These are phyloP conservation scores for Lacanobia wlatinum DNA, from an alignment of 2,888 invertebrate genomes.

Conservation along the genomic window DNA sequence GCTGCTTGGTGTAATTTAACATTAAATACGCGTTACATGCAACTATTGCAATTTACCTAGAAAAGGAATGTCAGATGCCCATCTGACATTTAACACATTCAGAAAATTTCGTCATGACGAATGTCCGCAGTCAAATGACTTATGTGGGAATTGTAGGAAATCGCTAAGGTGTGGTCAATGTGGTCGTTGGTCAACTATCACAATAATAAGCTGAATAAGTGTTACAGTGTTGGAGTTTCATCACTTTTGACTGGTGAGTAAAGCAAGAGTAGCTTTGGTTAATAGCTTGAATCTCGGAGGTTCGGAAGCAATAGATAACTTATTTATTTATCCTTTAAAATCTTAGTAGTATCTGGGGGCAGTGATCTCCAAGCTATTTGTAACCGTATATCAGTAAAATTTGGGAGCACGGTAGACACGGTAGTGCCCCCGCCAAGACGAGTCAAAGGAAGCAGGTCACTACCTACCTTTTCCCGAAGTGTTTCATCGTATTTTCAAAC, in stretches of 20 bases:
- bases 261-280: neutral
- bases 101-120: constrained; percentile 47
- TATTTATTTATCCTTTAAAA: too few species aligned
- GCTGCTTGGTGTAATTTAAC: neutral
- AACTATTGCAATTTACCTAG: constrained; percentile 31
- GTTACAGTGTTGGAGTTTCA: neutral
- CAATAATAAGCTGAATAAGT: neutral
- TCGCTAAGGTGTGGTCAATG: constrained; percentile 28
- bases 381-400: too few species aligned
- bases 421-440: too few species aligned
- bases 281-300: neutral
- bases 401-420: too few species aligned
- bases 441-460: too few species aligned
- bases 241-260: neutral
- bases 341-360: too few species aligned
- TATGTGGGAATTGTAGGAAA: constrained; percentile 28
- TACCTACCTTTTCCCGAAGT: too few species aligned
- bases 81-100: constrained; percentile 49
- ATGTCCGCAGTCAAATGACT: constrained; percentile 33
- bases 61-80: constrained; percentile 23
- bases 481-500: too few species aligned
- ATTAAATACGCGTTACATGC: constrained; percentile 16
- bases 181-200: constrained; percentile 7
- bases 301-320: too few species aligned
- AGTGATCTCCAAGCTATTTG: too few species aligned